Evolutionary conservation across 2,888 invertebrate species (phyloP).

Genomic region (Phasia obesa): DNA sequence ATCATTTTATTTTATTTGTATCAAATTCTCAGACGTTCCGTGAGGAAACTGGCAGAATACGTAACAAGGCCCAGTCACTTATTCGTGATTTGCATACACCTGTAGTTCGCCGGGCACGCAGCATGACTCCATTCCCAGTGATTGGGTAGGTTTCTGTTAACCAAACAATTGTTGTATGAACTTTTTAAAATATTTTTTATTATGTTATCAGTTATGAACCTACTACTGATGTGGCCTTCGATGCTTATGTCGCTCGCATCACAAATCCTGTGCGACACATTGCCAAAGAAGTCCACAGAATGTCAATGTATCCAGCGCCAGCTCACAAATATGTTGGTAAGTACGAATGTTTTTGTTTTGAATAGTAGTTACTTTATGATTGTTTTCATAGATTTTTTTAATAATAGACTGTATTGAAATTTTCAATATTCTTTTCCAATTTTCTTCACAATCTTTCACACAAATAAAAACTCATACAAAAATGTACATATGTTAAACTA

Average conservation of each 20-base stretch:
- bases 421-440: slow-evolving; percentile 35
- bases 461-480: slow-evolving; percentile 22
- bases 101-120: slow-evolving; percentile 88
- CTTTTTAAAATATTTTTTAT: slow-evolving; percentile 26
- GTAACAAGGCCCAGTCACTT: slow-evolving; percentile 89
- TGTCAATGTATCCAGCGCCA: slow-evolving; percentile 88
- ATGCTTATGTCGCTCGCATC: slow-evolving; percentile 88
- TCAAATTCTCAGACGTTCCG: slow-evolving; percentile 86
- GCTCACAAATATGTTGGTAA: slow-evolving; percentile 88
- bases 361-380: slow-evolving; percentile 12
- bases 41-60: slow-evolving; percentile 91
- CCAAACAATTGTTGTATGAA: neutral
- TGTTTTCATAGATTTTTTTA: slow-evolving; percentile 5
- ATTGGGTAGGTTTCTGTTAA: slow-evolving; percentile 76
- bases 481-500: slow-evolving; percentile 26
- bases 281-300: slow-evolving; percentile 85
- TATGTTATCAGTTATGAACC: slow-evolving; percentile 83
- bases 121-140: slow-evolving; percentile 83
- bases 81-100: slow-evolving; percentile 89
- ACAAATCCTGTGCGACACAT: slow-evolving; percentile 86
- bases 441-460: neutral
- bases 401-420: slow-evolving; percentile 44
- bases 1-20: neutral
- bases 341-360: slow-evolving; percentile 64
- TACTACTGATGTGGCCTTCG: slow-evolving; percentile 82